A percentile compares a stretch with the other conserved stretches of the same genome.
phyloP scores from a whole-genome alignment of 1,140 invertebrate species.

The Anastrepha ludens region DNA sequence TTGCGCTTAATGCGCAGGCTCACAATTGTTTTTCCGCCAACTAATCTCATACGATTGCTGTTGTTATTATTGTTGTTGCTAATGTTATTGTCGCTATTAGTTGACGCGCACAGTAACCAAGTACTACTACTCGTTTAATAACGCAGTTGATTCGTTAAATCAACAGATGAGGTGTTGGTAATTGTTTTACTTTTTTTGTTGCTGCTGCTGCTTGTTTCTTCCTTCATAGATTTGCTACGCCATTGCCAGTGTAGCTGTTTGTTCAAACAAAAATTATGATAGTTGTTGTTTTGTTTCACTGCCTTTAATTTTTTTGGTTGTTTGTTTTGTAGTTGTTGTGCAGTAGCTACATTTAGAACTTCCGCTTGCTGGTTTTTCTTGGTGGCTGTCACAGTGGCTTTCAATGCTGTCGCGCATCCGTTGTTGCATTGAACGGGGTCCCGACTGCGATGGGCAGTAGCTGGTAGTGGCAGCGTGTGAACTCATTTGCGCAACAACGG shows the following conservation, averaged over 20 bases:
- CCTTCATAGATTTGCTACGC: neutral
- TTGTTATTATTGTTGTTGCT: slow-evolving; percentile 18
- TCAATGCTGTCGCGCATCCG: slow-evolving; percentile 25
- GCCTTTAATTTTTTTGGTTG: neutral
- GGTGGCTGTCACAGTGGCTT: neutral
- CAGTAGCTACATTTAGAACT: slow-evolving; percentile 38
- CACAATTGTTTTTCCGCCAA: slow-evolving; percentile 42
- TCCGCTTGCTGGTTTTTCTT: slow-evolving; percentile 45
- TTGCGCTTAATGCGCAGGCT: slow-evolving; percentile 28
- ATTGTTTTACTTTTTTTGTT: slow-evolving; percentile 29
- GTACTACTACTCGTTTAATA: neutral
- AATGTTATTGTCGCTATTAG: slow-evolving; percentile 33
- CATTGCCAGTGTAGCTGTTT: neutral
- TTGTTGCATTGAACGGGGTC: neutral
- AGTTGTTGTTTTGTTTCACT: neutral
- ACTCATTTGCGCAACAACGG: neutral
- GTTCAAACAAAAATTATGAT: slow-evolving; percentile 23
- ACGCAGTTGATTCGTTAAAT: slow-evolving; percentile 28
- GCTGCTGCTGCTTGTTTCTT: neutral
- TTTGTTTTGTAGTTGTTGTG: neutral
- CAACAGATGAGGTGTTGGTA: slow-evolving; percentile 40
- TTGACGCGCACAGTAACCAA: neutral
- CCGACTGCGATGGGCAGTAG: neutral
- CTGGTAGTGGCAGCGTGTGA: slow-evolving; percentile 46
- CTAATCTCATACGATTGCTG: neutral